Evolutionary conservation across 2,113 vertebrate genomes (phyloP).

Genomic region (Apaloderma vittatum): DNA sequence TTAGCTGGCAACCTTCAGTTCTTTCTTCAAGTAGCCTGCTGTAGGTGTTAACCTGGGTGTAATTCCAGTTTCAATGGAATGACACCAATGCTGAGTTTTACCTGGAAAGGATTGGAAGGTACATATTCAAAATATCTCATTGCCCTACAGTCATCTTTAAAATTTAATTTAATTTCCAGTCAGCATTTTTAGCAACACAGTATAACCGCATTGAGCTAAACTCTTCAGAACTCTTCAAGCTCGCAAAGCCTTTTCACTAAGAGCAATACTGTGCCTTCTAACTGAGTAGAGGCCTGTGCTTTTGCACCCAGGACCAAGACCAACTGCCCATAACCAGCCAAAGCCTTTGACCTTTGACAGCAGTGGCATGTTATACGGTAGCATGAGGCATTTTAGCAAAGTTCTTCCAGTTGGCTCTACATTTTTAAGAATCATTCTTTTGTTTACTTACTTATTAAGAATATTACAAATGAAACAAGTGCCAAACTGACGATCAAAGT

Average conservation of each 20-base stretch:
- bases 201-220: background rate
- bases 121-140: background rate
- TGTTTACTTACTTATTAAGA: slow-evolving; percentile 79
- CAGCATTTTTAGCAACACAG: background rate
- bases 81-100: background rate
- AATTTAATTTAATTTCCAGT: background rate
- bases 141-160: background rate
- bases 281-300: background rate
- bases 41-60: background rate
- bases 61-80: background rate
- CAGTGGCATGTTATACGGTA: background rate
- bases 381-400: background rate
- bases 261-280: background rate
- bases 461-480: slow-evolving; percentile 79
- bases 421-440: background rate
- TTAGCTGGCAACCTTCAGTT: background rate
- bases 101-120: background rate
- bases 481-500: slow-evolving; percentile 74
- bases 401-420: background rate
- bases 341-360: background rate
- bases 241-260: background rate
- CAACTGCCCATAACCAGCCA: background rate
- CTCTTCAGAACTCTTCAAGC: background rate
- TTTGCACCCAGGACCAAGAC: background rate
- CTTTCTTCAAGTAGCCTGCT: background rate